A percentile compares a stretch with the other conserved stretches of the same genome.
phyloP scores from a whole-genome alignment of 2,888 invertebrate species.

The Branchellion lobata region DNA sequence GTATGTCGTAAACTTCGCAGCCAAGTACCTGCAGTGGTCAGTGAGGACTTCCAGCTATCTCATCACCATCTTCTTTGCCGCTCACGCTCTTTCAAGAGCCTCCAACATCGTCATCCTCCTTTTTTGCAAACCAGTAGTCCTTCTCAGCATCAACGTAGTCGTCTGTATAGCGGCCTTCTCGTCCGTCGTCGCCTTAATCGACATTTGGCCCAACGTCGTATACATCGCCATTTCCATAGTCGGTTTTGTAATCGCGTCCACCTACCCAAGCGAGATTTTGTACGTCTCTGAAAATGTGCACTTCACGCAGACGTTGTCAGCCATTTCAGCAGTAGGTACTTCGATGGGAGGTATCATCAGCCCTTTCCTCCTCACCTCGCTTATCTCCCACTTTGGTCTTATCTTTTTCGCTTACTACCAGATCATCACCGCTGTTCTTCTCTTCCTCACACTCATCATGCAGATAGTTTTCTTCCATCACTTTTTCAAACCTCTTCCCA shows the following conservation, averaged over 20 bases:
- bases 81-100: neutral
- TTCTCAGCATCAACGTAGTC: neutral
- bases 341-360: slow-evolving; percentile 4
- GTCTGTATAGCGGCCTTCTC: neutral
- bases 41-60: neutral
- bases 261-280: neutral
- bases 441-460: neutral
- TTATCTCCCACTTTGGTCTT: neutral
- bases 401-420: neutral
- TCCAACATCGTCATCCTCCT: neutral
- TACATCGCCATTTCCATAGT: neutral
- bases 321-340: neutral
- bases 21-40: slow-evolving; percentile 3
- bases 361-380: neutral
- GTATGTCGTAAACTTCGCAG: neutral
- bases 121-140: neutral
- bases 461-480: neutral
- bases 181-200: neutral
- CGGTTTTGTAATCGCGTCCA: neutral
- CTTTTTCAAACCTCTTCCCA: neutral
- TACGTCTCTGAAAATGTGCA: neutral
- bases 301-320: neutral
- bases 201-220: neutral
- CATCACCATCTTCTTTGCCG: neutral
- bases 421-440: neutral